Base-by-base conservation (phyloP, 2,113 vertebrate species). In the Pteropus alecto region DNA sequence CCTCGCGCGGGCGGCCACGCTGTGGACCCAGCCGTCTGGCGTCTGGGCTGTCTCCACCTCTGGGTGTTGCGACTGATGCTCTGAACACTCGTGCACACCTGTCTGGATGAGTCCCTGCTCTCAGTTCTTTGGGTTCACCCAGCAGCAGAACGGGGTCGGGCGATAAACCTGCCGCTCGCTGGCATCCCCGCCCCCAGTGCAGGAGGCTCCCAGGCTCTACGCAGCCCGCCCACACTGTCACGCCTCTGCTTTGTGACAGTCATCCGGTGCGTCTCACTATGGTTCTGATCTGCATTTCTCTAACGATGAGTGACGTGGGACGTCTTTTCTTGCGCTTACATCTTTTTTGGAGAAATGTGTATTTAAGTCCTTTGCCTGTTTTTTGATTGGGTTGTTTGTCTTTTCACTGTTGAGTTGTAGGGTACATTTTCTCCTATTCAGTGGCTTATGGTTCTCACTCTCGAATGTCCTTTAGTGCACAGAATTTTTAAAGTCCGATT, bases 291-390 rank as follows among this genome's bases (percentile, higher is more conserved):
- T 74, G 61, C 33, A 19, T 71, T 73, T 79, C 56, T 14, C 41
- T 30, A 16, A 10, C 22, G 43, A n/a, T 2, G 6, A 13, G 18
- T 30, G 63, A 46, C 33, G 16, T 8, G 30, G 12, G 56, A 28
- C 35, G 33, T 54, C 71, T 87, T 41, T 46, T 65, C 43, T 35
- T 3, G 0, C 58, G 48, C 22, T n/a, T 63, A 3, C 76, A 30
- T 58, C 92, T 76, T 65, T 68, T 94, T 38, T 85, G 61, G 51
- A 56, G 56, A 87, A 65, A 38, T 14, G 46, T 56, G 46, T 26
- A 0, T 46, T 78, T 7, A 15, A 22, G 26, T 38, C 48, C 38
- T 74, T 74, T 76, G 76, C 41, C 14, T 22, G 6, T 26, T 33
- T 67, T 74, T 58, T 38, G 46, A 51, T 6, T 35, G 4, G 54